Percentiles rank a stretch among this genome's conserved stretches.
Conservation (phyloP, 2,113 vertebrate species). For the Periophthalmodon schlosseri region DNA sequence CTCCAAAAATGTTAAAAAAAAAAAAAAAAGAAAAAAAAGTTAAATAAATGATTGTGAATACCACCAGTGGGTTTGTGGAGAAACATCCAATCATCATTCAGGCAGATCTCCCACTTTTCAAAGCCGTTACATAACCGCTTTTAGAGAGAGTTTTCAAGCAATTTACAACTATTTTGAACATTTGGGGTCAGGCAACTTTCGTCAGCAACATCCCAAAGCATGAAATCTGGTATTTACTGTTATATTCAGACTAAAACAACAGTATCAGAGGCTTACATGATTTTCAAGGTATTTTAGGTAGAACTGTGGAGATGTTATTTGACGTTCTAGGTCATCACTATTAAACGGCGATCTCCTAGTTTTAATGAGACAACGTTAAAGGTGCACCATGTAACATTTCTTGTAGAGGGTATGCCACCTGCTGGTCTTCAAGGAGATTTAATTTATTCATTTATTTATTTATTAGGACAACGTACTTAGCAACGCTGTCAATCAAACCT, state of each 20-base stretch:
- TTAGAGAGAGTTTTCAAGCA: background rate
- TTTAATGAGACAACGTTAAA: background rate
- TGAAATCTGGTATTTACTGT: background rate
- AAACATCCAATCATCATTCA: background rate
- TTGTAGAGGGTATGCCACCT: no score
- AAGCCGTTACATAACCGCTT: background rate
- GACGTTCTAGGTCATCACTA: no score
- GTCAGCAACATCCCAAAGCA: background rate
- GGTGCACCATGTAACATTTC: background rate
- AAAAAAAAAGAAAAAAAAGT: background rate
- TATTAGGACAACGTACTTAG: no score
- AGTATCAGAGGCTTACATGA: no score
- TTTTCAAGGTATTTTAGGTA: background rate
- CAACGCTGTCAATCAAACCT: no score
- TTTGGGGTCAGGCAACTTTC: background rate
- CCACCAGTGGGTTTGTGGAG: background rate
- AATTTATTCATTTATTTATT: no score
- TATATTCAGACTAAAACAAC: background rate
- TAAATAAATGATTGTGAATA: background rate
- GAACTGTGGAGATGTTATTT: no score
- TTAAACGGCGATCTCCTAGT: no score
- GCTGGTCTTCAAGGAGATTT: no score
- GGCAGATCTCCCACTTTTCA: background rate
- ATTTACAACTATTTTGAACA: background rate
- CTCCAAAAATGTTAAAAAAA: background rate